These are phyloP conservation scores for Drosophila oshimai DNA, from an alignment of 1,140 invertebrate species.

Conservation along the genomic window DNA sequence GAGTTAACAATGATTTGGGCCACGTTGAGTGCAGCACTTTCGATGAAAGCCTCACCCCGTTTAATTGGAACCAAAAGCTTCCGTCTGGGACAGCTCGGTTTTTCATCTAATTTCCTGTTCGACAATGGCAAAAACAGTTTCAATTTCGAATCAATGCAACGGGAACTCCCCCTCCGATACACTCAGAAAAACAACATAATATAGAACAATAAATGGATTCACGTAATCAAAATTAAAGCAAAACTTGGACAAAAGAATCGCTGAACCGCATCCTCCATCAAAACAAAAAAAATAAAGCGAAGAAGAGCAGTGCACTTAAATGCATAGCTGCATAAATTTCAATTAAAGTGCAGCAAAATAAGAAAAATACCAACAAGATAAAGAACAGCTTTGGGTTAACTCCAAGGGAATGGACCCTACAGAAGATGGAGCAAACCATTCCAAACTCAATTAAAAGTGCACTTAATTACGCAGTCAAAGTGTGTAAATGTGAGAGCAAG, in stretches of 20 bases:
- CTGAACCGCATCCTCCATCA: constrained; percentile 52
- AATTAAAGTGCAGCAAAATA: constrained; percentile 66
- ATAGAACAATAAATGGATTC: constrained; percentile 3
- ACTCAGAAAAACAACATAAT: constrained; percentile 15
- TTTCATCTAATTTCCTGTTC: constrained; percentile 37
- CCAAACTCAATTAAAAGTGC: constrained; percentile 72
- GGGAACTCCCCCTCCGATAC: constrained; percentile 14
- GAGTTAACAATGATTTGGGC: not conserved
- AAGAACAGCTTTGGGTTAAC: constrained; percentile 13
- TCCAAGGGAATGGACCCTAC: constrained; percentile 11
- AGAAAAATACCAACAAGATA: constrained; percentile 38
- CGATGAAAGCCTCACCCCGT: constrained; percentile 25
- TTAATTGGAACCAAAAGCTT: constrained; percentile 17
- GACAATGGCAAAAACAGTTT: constrained; percentile 45
- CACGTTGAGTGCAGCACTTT: constrained; percentile 8
- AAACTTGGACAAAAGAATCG: constrained; percentile 59
- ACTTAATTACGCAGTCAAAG: constrained; percentile 67
- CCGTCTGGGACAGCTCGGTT: constrained; percentile 10
- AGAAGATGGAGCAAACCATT: constrained; percentile 39
- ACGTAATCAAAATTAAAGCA: constrained; percentile 41
- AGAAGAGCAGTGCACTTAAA: constrained; percentile 40
- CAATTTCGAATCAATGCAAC: constrained; percentile 44
- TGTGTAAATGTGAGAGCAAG: constrained; percentile 4
- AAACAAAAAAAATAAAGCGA: not conserved
- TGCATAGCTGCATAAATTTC: constrained; percentile 79